These are phyloP conservation scores for Archivesica marissinica DNA, from an alignment of 1,140 invertebrate species.

Conservation along the genomic window DNA sequence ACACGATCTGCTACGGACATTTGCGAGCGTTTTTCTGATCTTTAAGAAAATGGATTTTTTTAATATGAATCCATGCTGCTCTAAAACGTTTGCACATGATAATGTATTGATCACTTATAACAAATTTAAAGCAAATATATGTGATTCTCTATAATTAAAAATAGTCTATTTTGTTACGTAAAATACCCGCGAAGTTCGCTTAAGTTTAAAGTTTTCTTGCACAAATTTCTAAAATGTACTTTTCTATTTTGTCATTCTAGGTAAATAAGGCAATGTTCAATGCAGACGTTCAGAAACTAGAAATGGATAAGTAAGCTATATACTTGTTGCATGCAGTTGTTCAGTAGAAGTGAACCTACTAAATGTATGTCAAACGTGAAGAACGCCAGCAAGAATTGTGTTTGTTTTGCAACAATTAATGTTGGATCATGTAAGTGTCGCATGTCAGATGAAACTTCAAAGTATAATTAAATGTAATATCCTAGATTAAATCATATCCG, in stretches of 20 bases:
- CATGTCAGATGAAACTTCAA: conserved; percentile 54
- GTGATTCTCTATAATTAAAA: too few species aligned
- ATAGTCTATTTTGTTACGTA: conserved; percentile 31
- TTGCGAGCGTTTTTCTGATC: conserved; percentile 1
- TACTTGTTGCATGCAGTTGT: too few species aligned
- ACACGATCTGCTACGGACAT: conserved; percentile 29
- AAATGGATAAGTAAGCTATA: too few species aligned
- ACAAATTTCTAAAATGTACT: too few species aligned
- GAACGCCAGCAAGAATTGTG: neutral
- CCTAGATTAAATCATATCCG: neutral
- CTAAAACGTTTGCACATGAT: too few species aligned
- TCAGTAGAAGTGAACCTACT: too few species aligned
- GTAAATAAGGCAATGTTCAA: too few species aligned
- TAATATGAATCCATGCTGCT: too few species aligned
- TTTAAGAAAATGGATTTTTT: neutral
- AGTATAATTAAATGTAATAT: neutral
- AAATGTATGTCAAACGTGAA: neutral
- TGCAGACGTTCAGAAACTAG: too few species aligned
- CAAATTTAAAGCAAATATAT: too few species aligned
- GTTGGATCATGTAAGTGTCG: conserved; percentile 12
- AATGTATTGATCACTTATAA: too few species aligned
- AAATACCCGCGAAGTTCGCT: conserved; percentile 52
- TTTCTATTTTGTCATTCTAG: too few species aligned
- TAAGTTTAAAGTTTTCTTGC: neutral
- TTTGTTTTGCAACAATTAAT: neutral